Base-by-base conservation (phyloP, 2,888 invertebrate species). In the Crepidodera aurea region DNA sequence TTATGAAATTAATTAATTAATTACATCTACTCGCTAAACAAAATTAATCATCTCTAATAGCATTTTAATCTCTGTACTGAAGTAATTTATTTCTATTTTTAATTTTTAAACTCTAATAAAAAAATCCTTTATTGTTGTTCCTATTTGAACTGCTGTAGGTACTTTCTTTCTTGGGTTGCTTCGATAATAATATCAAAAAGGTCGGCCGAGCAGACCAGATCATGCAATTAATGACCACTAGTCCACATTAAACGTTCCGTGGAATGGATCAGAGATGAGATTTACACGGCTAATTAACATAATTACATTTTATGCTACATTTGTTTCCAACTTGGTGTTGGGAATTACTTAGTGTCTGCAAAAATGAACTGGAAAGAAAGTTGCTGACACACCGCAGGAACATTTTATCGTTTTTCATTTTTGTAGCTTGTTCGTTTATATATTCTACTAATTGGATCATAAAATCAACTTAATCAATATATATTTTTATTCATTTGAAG, bases 301-400 rank as follows among this genome's bases (percentile, higher is more conserved):
- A 64, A 64, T 64, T 64, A 58, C 60, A 53, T 64, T 64, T 60
- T 60, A 60, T 50, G 60, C 59, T 63, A 63, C 63, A 63, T 63
- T 64, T 64, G 60, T 60, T 60, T 64, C 39, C 39, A 40, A 48
- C 56, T 51, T 46, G 53, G 60, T 54, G 57, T 58, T 42, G 50
- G 46, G 44, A 25, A 16, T 39, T 19, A 16, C 13, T 50, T 12
- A 57, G 48, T 42, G 18, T 42, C 13, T 32, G 29, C 18, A 55
- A 19, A 37, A 51, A 37, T 37, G 6, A 19, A 22, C 22, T 12
- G 34, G 18, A 10, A 13, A 34, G 51, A 51, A 51, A 34, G 34
- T 51, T 34, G 18, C 19, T 51, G 19, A 34, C 51, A 51, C 6
- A 32, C 3, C 15, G 19, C 27, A 13, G 18, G 18, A 51, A 51